These are phyloP conservation scores for Tachysurus vachellii DNA, from an alignment of 2,113 vertebrate genomes.

Conservation along the genomic window DNA sequence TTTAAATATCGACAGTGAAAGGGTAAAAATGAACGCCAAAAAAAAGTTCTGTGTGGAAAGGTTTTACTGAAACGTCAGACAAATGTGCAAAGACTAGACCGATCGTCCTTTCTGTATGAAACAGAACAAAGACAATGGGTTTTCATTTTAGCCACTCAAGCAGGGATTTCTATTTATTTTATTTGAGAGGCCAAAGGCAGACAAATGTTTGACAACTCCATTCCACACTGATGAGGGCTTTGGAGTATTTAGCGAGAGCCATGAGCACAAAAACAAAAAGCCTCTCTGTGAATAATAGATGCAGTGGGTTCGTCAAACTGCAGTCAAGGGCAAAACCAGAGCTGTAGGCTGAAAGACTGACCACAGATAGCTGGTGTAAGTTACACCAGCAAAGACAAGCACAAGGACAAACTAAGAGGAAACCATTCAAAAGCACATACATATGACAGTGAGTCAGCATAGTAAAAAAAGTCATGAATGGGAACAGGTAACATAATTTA, in stretches of 20 bases:
- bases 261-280: constrained; percentile 47
- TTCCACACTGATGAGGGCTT: constrained; percentile 28
- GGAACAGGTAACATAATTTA: background rate
- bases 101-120: constrained; percentile 2
- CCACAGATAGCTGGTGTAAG: constrained; percentile 64
- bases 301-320: constrained; percentile 49
- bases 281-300: constrained; percentile 68
- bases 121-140: constrained; percentile 25
- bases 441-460: background rate
- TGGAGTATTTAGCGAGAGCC: constrained; percentile 43
- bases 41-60: background rate
- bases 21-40: constrained; percentile 10
- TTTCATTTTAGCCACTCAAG: constrained; percentile 32
- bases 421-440: constrained; percentile 20
- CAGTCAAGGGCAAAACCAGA: constrained; percentile 38
- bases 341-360: constrained; percentile 45
- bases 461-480: background rate
- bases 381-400: constrained; percentile 57
- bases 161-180: constrained; percentile 13
- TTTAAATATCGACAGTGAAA: constrained; percentile 43
- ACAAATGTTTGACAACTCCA: constrained; percentile 42
- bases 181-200: constrained; percentile 15
- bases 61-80: constrained; percentile 22
- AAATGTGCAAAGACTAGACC: constrained; percentile 4
- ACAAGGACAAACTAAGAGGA: constrained; percentile 61